Base-by-base conservation (phyloP, 2,797 vertebrate genomes). In the Acanthopagrus latus region DNA sequence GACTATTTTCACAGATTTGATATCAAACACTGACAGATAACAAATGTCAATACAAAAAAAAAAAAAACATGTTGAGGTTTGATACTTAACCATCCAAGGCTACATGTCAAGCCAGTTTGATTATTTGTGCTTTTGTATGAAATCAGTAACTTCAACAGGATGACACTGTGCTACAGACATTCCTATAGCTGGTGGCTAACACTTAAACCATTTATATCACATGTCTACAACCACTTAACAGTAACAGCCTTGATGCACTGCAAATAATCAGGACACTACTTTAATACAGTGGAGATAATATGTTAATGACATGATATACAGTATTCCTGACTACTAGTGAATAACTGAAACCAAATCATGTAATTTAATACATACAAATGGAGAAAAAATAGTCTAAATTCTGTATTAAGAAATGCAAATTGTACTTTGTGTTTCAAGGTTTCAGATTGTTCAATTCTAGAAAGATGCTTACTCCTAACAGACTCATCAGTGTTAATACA, bases 371-470 rank as follows among this genome's bases (percentile, higher is more conserved):
- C 57, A 66, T 23, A 74, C 7, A 69, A 73, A 18, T 18, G 21
- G 20, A 66, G 14, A 44, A 72, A 59, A 51, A 59, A 64, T 27
- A 21, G 58, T 66, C 70, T 29, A n/a, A 52, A 70, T 69, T 80
- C 59, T 20, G 71, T 43, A 57, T 10, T 1, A 44, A 63, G 16
- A 78, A 74, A 52, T 18, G 16, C 33, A 80, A 70, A 54, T n/a
- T 25, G 25, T 5, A 55, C 56, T 68, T 64, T 21, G 41, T 71
- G 58, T 54, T 58, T 74, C 12, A 48, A 16, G 1, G 16, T 8
- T 11, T 58, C 56, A 18, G 33, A 63, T 1, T 8, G 7, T 20
- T 44, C 41, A 12, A 3, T 25, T 44, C n/a, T 44, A n/a, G 14
- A 16, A 25, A 14, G 11, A 38, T 10, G 38, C 38, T 38, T 9